Percentiles rank a stretch among this genome's conserved stretches.
phyloP scores from a whole-genome alignment of 2,888 invertebrate genomes.

The Oscheius sp. region DNA sequence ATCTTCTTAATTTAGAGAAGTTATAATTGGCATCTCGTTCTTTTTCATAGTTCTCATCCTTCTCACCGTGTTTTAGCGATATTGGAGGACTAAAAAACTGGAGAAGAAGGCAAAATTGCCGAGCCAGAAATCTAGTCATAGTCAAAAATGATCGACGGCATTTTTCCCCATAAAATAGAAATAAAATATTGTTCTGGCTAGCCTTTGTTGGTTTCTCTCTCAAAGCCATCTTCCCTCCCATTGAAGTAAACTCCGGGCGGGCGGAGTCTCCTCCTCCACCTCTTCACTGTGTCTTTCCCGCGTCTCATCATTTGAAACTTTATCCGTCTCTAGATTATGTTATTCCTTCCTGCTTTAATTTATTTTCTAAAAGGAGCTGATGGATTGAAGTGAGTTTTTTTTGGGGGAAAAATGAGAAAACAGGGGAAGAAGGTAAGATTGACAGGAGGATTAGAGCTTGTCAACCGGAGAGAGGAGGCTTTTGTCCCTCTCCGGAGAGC shows the following conservation, averaged over 20 bases:
- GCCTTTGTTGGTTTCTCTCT: too few relatives aligned
- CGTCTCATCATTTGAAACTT: slow-evolving; percentile 11
- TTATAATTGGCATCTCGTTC: too few relatives aligned
- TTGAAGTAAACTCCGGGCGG: slow-evolving; percentile 12
- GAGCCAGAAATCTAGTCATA: too few relatives aligned
- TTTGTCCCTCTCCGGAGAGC: too few relatives aligned
- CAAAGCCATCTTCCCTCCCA: background rate
- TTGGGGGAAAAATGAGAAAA: background rate
- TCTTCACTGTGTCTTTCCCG: slow-evolving; percentile 12
- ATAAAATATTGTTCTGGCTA: too few relatives aligned
- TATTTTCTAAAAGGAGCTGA: background rate
- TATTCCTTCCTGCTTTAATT: background rate
- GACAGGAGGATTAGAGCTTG: slow-evolving; percentile 20
- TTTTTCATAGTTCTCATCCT: too few relatives aligned
- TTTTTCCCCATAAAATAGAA: too few relatives aligned
- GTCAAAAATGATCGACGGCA: too few relatives aligned
- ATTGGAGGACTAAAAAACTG: too few relatives aligned
- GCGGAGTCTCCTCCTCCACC: background rate
- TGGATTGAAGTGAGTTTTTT: slow-evolving; percentile 1
- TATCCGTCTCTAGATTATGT: slow-evolving; percentile 5
- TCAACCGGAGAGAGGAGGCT: background rate
- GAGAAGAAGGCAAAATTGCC: too few relatives aligned
- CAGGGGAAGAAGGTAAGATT: slow-evolving; percentile 1
- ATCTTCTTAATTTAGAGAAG: too few relatives aligned
- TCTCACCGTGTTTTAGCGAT: too few relatives aligned